Base-by-base conservation (phyloP, 1,140 invertebrate species). In the Drosophila kikkawai region DNA sequence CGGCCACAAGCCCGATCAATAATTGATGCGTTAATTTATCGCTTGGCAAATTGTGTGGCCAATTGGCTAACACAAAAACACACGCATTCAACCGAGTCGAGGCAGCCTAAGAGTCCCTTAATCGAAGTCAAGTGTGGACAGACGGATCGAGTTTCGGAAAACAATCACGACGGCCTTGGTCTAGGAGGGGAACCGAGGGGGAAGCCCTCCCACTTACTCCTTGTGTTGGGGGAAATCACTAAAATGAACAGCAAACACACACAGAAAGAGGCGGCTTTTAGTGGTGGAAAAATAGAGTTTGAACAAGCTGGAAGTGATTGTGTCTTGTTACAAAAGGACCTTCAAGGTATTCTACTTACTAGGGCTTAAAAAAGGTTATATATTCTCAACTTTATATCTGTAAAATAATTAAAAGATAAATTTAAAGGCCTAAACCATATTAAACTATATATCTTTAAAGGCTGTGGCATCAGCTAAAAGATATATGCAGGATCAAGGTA, bases 11-110 rank as follows among this genome's bases (percentile, higher is more conserved):
- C 22, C 64, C 63, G 60, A 69, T 88, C 51, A 88, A 90, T 88
- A 73, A 88, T 88, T 81, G 79, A 88, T 88, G 85, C 63, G 85
- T 64, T 88, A 88, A 88, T 88, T 88, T 88, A 88, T 88, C 74
- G 85, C 45, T 88, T 85, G 80, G 84, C 70, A 84, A 88, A 88
- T 88, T 88, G 84, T 79, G 85, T 88, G 84, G 80, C 79, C 84
- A 88, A 88, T 87, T 84, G 77, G 71, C 80, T 68, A 66, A 66
- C 73, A 77, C 76, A 83, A 78, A 83, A 78, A 78, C 76, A 80
- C 84, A 80, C 84, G 80, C 83, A 88, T 78, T 58, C 57, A 59
- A 44, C 58, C 44, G 15, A 60, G 2, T 26, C 56, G 29, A 36
- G 19, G 15, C 45, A 55, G 68, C 55, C 42, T n/a, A 32, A 44